Conservation (phyloP, 1,140 invertebrate species). For the Sarcophaga peregrina region DNA sequence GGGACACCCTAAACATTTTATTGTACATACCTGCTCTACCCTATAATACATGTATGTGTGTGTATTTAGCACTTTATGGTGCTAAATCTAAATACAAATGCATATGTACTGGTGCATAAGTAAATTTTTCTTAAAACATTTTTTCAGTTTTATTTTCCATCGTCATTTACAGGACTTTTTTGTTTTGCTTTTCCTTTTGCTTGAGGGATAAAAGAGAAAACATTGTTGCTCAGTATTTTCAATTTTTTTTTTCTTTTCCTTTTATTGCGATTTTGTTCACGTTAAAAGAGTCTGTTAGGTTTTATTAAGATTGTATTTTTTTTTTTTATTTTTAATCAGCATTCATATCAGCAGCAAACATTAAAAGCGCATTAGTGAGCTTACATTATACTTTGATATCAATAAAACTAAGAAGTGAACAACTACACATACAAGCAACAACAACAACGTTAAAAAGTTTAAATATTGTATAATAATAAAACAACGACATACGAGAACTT, state of each 20-base stretch:
- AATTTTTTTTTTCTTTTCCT: constrained; percentile 29
- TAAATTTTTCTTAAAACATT: background rate
- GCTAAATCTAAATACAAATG: background rate
- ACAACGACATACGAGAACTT: constrained; percentile 3
- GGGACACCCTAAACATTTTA: too few species aligned
- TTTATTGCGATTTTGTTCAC: background rate
- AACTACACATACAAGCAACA: background rate
- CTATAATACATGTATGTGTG: too few species aligned
- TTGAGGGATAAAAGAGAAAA: background rate
- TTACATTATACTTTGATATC: constrained; percentile 45
- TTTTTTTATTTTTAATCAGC: constrained; percentile 55
- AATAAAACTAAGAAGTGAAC: constrained; percentile 31
- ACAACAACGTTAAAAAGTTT: background rate
- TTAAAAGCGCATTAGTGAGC: constrained; percentile 66
- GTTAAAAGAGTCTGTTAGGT: background rate
- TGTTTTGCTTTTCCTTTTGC: constrained; percentile 2
- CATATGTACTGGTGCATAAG: background rate
- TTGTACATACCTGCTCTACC: too few species aligned
- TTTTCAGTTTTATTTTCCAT: background rate
- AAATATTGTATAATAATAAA: constrained; percentile 21
- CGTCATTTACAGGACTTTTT: constrained; percentile 23
- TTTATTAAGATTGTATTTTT: constrained; percentile 25
- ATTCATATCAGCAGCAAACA: constrained; percentile 65
- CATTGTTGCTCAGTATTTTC: background rate
- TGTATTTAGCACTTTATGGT: background rate